Evolutionary conservation across 2,113 vertebrate species (phyloP).

Genomic region (Terrapene triunguis): DNA sequence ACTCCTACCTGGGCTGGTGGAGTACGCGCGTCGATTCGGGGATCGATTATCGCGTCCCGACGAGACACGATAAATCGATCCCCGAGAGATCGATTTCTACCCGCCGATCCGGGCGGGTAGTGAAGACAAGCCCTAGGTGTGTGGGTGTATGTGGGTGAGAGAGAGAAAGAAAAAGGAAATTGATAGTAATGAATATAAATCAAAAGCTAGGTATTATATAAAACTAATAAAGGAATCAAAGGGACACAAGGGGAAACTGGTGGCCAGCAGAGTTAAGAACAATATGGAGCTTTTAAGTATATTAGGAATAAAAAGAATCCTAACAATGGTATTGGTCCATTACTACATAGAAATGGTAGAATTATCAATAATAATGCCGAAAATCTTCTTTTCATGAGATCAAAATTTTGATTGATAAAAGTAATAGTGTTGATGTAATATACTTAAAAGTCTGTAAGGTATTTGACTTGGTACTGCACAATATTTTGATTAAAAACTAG

Average conservation of each 20-base stretch:
- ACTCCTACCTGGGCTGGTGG: too few relatives aligned
- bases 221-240: neutral
- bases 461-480: neutral
- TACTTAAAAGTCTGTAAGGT: neutral
- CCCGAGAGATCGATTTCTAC: too few relatives aligned
- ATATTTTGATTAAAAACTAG: neutral
- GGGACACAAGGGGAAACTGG: neutral
- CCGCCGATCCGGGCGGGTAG: too few relatives aligned
- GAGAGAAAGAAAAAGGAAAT: neutral
- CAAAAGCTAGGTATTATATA: neutral
- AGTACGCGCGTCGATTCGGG: too few relatives aligned
- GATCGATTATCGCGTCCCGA: too few relatives aligned
- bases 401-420: neutral
- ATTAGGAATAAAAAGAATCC: neutral
- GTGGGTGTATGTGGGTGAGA: neutral
- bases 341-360: neutral
- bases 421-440: neutral
- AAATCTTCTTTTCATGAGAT: neutral
- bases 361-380: neutral
- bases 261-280: neutral
- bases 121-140: too few relatives aligned
- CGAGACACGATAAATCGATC: too few relatives aligned
- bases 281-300: neutral
- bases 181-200: neutral
- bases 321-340: neutral